Evolutionary conservation across 2,797 vertebrate genomes (phyloP), one percentile per base, ranked within the genome.

Genomic region (Thamnophis elegans): DNA sequence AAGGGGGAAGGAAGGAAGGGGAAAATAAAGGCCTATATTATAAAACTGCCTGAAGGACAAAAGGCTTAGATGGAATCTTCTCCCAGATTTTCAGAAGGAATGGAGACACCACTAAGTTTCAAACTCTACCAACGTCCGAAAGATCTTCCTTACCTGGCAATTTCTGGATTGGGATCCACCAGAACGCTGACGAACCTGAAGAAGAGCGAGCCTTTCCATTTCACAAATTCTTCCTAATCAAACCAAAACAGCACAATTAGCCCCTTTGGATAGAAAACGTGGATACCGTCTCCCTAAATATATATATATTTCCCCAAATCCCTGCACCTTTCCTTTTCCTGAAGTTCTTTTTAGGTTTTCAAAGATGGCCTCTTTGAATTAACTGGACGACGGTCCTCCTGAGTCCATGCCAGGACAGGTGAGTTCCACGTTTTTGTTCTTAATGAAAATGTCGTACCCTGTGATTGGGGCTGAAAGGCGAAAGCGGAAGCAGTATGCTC

Each of bases 201-300:
- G 97, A 99, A 99, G 56, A 99, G 98, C 5, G 98, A 98, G 18
- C 98, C 99, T 90, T 99, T 99, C 99, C 99, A 99, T 60, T 99
- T 99, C 91, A 99, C 98, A 96, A 98, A 99, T 88, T 99, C 99
- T 92, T 99, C 99, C 99, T 99, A 92, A 82, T 82, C 20, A 82
- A 13, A 16, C 1, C 55, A 92, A 68, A 88, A 94, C 95, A 8
- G 54, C 7, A 90, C 59, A 0, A n/a, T 54, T 86, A 28, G 51
- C 25, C 25, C 16, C 25, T 54, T 42, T 5, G 51, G 65, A 36
- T 8, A n/a, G 4, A 32, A 25, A 58, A 42, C 0, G 3, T 20
- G 54, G 14, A 13, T 59, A 8, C 6, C 5, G 2, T 9, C 7
- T 87, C 20, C 9, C 59, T 26, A 13, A n/a, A n/a, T n/a, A n/a